Evolutionary conservation across 2,888 invertebrate species (phyloP).

Genomic region (Incurvaria masculella): DNA sequence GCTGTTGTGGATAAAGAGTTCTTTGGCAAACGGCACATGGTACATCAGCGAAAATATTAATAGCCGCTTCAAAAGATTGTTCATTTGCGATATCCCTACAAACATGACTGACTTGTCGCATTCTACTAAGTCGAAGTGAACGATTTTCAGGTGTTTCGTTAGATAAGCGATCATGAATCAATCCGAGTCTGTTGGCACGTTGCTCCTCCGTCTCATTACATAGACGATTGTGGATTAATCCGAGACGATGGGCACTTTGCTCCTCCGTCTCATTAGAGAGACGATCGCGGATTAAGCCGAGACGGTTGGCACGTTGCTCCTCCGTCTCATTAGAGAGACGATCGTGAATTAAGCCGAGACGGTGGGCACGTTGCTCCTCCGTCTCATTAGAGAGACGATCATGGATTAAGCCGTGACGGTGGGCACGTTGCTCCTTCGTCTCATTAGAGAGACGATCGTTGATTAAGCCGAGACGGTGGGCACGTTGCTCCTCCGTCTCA

Average conservation of each 20-base stretch:
- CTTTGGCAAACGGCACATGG: slow-evolving; percentile 10
- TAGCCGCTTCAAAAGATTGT: slow-evolving; percentile 7
- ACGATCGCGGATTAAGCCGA: background rate
- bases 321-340: background rate
- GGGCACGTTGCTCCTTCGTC: background rate
- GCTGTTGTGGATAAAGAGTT: slow-evolving; percentile 11
- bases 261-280: slow-evolving; percentile 1
- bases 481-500: slow-evolving; percentile 1
- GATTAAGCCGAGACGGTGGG: background rate
- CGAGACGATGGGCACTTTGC: slow-evolving; percentile 1
- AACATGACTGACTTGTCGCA: slow-evolving; percentile 9
- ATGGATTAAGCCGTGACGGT: slow-evolving; percentile 2
- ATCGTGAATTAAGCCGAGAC: slow-evolving; percentile 1
- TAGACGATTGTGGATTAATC: slow-evolving; percentile 4
- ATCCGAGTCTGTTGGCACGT: slow-evolving; percentile 5
- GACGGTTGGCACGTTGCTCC: slow-evolving; percentile 1
- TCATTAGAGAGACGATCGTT: background rate
- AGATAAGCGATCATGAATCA: slow-evolving; percentile 6
- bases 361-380: background rate
- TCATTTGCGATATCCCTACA: slow-evolving; percentile 8
- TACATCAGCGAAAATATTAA: slow-evolving; percentile 8
- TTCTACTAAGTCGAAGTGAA: slow-evolving; percentile 1
- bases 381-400: slow-evolving; percentile 5
- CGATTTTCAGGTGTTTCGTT: slow-evolving; percentile 8
- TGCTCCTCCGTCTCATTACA: slow-evolving; percentile 3